Conservation (phyloP, 2,113 vertebrate genomes). For the Festucalex cinctus region DNA sequence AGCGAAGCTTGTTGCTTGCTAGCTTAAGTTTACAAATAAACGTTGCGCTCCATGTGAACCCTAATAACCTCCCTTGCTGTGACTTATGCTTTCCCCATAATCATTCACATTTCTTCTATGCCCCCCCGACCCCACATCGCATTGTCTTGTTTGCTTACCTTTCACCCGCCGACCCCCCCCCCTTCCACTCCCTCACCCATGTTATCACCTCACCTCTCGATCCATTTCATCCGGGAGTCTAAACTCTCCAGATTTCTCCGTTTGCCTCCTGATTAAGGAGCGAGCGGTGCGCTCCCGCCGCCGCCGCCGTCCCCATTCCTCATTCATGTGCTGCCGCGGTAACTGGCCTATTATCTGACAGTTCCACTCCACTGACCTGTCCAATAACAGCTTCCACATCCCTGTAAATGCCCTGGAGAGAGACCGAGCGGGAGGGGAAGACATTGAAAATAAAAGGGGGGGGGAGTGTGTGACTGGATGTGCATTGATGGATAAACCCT, state of each 20-base stretch:
- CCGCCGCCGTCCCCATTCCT: slow-evolving; percentile 55
- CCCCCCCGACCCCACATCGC: neutral
- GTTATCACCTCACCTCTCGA: slow-evolving; percentile 5
- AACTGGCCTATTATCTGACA: slow-evolving; percentile 75
- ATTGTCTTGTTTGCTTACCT: neutral
- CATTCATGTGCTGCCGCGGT: slow-evolving; percentile 67
- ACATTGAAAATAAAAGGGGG: slow-evolving; percentile 10
- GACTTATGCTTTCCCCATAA: neutral
- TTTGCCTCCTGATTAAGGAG: slow-evolving; percentile 72
- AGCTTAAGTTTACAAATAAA: too few species aligned
- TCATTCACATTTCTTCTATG: too few species aligned
- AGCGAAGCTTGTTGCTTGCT: too few species aligned
- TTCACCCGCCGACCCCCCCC: neutral
- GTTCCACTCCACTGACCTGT: slow-evolving; percentile 74
- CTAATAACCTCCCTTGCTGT: too few species aligned
- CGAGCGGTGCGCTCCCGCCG: slow-evolving; percentile 62
- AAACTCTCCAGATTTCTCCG: slow-evolving; percentile 65
- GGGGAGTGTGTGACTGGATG: slow-evolving; percentile 26
- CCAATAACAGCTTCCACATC: slow-evolving; percentile 74
- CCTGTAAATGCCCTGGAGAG: slow-evolving; percentile 65
- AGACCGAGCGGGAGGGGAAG: slow-evolving; percentile 10
- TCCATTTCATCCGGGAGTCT: slow-evolving; percentile 58
- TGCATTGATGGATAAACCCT: slow-evolving; percentile 81
- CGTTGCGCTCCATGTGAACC: too few species aligned
- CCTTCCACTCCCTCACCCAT: neutral